These are phyloP conservation scores for Thelaira solivaga DNA, from an alignment of 2,888 invertebrate species.

Conservation along the genomic window DNA sequence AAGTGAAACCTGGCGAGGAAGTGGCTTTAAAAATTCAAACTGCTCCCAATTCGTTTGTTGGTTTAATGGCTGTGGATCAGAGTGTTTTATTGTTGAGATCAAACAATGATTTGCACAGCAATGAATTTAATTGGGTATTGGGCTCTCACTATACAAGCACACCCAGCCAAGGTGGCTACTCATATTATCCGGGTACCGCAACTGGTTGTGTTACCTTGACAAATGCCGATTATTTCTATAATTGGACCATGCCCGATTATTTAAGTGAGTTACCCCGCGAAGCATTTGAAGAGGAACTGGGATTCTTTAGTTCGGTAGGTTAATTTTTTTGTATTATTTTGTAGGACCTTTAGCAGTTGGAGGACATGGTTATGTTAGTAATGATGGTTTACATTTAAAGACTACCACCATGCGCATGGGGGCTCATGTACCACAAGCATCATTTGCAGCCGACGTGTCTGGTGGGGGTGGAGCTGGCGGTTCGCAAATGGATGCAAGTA, in stretches of 20 bases:
- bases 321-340: not conserved
- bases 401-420: too few relatives aligned
- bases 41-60: constrained; percentile 91
- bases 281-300: not conserved
- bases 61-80: constrained; percentile 91
- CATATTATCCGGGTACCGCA: constrained; percentile 71
- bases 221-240: constrained; percentile 73
- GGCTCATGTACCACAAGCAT: too few relatives aligned
- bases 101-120: constrained; percentile 79
- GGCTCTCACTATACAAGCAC: constrained; percentile 80
- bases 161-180: constrained; percentile 73
- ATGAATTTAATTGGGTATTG: constrained; percentile 81
- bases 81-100: constrained; percentile 84
- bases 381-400: constrained; percentile 40
- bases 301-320: constrained; percentile 47
- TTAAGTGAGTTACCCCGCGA: constrained; percentile 41
- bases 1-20: constrained; percentile 86
- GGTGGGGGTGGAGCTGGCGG: not conserved
- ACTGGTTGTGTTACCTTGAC: constrained; percentile 74
- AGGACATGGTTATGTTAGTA: constrained; percentile 20
- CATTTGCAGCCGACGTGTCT: not conserved
- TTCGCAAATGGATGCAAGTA: too few relatives aligned
- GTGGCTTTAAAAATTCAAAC: constrained; percentile 89
- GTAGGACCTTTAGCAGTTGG: constrained; percentile 28
- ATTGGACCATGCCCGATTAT: constrained; percentile 68